These are phyloP conservation scores for Coenonympha glycerion DNA, from an alignment of 2,888 invertebrate genomes.

Conservation along the genomic window DNA sequence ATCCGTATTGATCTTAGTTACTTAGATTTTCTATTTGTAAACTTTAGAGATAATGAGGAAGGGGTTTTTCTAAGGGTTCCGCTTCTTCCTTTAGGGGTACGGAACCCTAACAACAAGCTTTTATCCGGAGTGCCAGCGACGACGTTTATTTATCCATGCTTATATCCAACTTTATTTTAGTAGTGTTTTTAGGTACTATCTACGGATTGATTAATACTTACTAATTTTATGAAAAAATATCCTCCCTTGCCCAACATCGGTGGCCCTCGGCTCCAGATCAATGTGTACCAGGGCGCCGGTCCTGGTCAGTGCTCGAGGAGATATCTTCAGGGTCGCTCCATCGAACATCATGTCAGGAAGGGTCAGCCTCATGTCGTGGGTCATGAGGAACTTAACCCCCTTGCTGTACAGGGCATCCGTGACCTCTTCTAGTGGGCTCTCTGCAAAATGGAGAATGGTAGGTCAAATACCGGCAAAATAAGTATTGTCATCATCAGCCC, in stretches of 20 bases:
- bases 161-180: too few relatives aligned
- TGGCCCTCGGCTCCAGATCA: constrained; percentile 78
- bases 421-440: constrained; percentile 84
- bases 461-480: not conserved
- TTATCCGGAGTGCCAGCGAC: too few relatives aligned
- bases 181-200: too few relatives aligned
- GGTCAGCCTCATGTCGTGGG: constrained; percentile 83
- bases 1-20: too few relatives aligned
- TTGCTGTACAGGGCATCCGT: constrained; percentile 82
- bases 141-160: too few relatives aligned
- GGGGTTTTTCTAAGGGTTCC: too few relatives aligned
- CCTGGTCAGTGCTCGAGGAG: constrained; percentile 82
- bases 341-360: constrained; percentile 84
- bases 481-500: too few relatives aligned
- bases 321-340: constrained; percentile 82
- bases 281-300: constrained; percentile 85
- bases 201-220: constrained; percentile 53
- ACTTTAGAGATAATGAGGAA: too few relatives aligned
- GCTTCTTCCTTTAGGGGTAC: too few relatives aligned
- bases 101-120: too few relatives aligned
- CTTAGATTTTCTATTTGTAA: too few relatives aligned
- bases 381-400: constrained; percentile 83
- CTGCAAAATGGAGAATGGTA: constrained; percentile 40
- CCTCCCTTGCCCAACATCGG: constrained; percentile 71
- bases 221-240: constrained; percentile 82